phyloP scores from a whole-genome alignment of 53 echinoderm and acorn worm genomes.

The Luidia sarsii region DNA sequence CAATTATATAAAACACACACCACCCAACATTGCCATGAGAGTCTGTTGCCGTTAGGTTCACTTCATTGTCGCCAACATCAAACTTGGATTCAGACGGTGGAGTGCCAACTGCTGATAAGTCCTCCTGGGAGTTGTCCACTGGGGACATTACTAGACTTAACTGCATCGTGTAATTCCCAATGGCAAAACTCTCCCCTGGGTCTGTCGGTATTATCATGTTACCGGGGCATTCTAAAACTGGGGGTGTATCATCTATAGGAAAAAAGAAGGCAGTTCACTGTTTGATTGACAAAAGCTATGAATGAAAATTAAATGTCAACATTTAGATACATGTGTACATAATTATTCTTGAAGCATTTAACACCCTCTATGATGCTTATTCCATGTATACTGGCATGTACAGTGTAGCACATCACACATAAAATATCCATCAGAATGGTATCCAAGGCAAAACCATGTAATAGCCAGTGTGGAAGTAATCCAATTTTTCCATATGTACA shows the following conservation, averaged over 20 bases:
- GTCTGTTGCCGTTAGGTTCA: background rate
- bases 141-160: background rate
- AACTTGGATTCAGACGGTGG: background rate
- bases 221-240: slow-evolving; percentile 3
- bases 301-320: background rate
- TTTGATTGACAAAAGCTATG: background rate
- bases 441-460: no score
- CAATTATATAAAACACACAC: background rate
- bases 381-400: no score
- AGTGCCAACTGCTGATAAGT: background rate
- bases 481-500: no score
- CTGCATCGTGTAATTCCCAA: background rate
- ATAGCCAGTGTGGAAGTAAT: no score
- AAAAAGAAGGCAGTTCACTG: background rate
- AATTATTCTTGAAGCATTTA: no score
- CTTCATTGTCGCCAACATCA: background rate
- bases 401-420: no score
- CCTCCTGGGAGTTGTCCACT: background rate
- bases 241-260: background rate
- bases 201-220: background rate
- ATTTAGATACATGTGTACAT: no score
- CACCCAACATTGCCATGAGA: no score
- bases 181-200: background rate
- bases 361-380: no score
- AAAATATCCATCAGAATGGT: no score